phyloP scores from a whole-genome alignment of 2,888 invertebrate species.

The Cantharis rufa region DNA sequence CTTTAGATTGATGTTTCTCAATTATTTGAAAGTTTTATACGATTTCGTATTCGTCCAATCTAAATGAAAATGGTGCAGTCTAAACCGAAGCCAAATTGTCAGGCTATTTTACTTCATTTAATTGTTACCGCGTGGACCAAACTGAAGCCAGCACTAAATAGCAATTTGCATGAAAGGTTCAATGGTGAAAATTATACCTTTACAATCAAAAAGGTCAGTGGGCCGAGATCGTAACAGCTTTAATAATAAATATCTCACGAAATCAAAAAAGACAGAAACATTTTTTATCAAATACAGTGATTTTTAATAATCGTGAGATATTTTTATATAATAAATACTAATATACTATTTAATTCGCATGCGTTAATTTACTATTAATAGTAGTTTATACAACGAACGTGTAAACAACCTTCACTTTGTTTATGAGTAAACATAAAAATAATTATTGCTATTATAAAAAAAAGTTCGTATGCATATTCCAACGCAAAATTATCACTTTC shows the following conservation, averaged over 20 bases:
- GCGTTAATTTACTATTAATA: too few relatives aligned
- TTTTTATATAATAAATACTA: neutral
- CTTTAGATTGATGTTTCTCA: neutral
- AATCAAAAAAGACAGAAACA: neutral
- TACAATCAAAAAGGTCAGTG: neutral
- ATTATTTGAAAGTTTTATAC: neutral
- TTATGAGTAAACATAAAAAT: too few relatives aligned
- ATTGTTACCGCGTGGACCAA: neutral
- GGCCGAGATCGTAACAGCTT: neutral
- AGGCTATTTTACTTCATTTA: neutral
- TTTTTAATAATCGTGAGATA: neutral
- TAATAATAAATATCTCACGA: neutral
- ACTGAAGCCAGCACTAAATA: neutral
- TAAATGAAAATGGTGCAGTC: neutral
- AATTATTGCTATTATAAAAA: too few relatives aligned
- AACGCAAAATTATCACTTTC: too few relatives aligned
- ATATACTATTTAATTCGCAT: neutral
- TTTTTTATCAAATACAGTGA: neutral
- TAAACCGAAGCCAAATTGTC: neutral
- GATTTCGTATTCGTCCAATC: neutral
- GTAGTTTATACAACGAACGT: too few relatives aligned
- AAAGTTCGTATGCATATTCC: too few relatives aligned
- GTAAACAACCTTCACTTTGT: too few relatives aligned
- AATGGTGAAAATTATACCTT: neutral
- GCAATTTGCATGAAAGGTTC: neutral